Evolutionary conservation across 2,113 vertebrate species (phyloP).

Genomic region (Toxostoma redivivum): DNA sequence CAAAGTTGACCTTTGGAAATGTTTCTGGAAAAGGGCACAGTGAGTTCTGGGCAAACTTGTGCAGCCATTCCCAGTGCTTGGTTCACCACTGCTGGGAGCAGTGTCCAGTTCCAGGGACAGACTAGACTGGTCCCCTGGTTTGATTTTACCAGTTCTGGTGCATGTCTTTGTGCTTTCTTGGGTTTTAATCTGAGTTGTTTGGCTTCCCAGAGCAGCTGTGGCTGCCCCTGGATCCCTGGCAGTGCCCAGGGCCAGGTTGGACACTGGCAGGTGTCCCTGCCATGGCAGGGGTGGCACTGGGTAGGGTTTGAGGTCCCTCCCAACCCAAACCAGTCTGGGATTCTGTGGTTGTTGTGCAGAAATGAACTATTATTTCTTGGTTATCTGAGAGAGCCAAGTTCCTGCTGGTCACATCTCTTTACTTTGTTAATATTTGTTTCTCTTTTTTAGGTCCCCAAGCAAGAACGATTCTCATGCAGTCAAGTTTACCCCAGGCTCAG

Average conservation of each 20-base stretch:
- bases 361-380: not conserved
- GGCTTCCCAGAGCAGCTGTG: not conserved
- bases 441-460: constrained; percentile 89
- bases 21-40: not conserved
- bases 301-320: accelerated
- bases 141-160: not conserved
- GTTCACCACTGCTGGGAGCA: not conserved
- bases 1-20: not conserved
- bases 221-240: not conserved
- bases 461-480: constrained; percentile 98
- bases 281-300: not conserved
- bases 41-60: not conserved
- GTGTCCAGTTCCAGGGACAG: not conserved
- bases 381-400: not conserved
- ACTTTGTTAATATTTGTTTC: not conserved
- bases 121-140: not conserved
- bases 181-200: not conserved
- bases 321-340: accelerated
- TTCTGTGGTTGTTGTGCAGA: not conserved
- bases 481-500: constrained; percentile 95
- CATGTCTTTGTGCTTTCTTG: not conserved
- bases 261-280: too few relatives aligned
- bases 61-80: not conserved
- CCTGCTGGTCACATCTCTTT: not conserved
- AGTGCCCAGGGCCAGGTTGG: too few relatives aligned